Conservation (phyloP, 2,797 vertebrate genomes). For the Garrulus glandarius region DNA sequence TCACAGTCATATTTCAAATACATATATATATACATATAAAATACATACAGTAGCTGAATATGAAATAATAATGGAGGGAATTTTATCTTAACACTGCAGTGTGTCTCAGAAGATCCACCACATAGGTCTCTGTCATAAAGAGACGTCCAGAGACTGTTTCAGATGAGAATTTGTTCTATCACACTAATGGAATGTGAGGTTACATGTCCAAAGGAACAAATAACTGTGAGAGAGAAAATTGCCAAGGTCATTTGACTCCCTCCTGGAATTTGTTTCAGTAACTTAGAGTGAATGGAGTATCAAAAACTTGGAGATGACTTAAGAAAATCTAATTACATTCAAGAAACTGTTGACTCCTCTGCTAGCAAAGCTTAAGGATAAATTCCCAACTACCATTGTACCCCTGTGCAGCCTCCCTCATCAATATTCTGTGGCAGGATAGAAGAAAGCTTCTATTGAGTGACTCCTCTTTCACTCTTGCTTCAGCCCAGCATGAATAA, state of each 20-base stretch:
- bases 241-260: not conserved
- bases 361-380: not conserved
- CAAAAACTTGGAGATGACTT: not conserved
- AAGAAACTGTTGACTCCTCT: not conserved
- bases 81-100: not conserved
- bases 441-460: not conserved
- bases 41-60: not conserved
- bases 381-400: not conserved
- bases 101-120: not conserved
- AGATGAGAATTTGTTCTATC: not conserved
- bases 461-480: not conserved
- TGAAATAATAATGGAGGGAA: not conserved
- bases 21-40: not conserved
- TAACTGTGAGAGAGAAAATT: not conserved
- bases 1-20: not conserved
- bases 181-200: not conserved
- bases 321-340: not conserved
- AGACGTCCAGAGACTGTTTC: not conserved
- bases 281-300: not conserved
- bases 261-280: not conserved
- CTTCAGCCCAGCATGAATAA: not conserved
- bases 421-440: not conserved
- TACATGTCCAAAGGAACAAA: not conserved
- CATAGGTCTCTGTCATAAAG: not conserved
- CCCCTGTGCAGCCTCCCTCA: not conserved